These are phyloP conservation scores for Aurelia sp. DNA, from an alignment of 30 jellyfish, hydroid and myxozoan species.

Conservation along the genomic window DNA sequence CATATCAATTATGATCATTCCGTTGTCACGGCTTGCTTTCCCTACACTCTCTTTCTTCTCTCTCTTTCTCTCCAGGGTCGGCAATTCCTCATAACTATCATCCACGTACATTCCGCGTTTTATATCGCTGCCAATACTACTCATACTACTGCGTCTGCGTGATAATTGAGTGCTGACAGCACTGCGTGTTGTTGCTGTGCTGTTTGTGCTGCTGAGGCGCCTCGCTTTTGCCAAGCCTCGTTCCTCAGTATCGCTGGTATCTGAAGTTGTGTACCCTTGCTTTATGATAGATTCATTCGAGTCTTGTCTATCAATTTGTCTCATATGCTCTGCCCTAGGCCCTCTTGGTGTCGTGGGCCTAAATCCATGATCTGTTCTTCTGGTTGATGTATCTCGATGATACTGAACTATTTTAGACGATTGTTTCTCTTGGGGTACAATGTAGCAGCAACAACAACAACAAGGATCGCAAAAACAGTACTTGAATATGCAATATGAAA, in stretches of 20 bases:
- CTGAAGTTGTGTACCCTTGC: slow-evolving; percentile 35
- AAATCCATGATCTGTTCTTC: neutral
- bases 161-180: slow-evolving; percentile 29
- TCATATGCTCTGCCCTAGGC: slow-evolving; percentile 52
- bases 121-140: slow-evolving; percentile 58
- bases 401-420: slow-evolving; percentile 30
- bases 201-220: slow-evolving; percentile 34
- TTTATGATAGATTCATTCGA: slow-evolving; percentile 29
- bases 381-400: slow-evolving; percentile 18
- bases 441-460: slow-evolving; percentile 65
- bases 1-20: neutral
- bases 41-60: neutral
- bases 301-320: slow-evolving; percentile 3
- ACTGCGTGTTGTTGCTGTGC: slow-evolving; percentile 62
- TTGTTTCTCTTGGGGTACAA: slow-evolving; percentile 41
- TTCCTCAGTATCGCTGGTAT: slow-evolving; percentile 48
- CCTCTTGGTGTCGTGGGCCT: slow-evolving; percentile 47
- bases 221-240: slow-evolving; percentile 1
- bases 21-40: neutral
- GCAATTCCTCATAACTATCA: slow-evolving; percentile 59
- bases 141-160: slow-evolving; percentile 40
- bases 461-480: slow-evolving; percentile 61
- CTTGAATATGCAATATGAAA: slow-evolving; percentile 39
- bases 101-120: slow-evolving; percentile 58
- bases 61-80: slow-evolving; percentile 13